Percentiles rank a stretch among this genome's conserved stretches.
These are phyloP conservation scores for Hyalella azteca DNA, from an alignment of 2,888 invertebrate genomes.

Conservation along the genomic window DNA sequence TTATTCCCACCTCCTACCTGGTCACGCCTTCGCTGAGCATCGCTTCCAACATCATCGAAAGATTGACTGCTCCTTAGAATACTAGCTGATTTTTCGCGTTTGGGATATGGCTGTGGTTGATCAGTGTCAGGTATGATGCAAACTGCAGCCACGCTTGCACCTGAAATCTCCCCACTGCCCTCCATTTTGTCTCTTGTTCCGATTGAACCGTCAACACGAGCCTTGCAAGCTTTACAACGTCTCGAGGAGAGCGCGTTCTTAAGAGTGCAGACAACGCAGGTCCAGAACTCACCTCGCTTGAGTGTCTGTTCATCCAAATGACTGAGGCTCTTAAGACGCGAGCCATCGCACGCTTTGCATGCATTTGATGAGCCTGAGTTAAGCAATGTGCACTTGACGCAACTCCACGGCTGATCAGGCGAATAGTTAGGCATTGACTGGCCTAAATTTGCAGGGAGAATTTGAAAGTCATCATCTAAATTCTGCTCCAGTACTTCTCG, in stretches of 20 bases:
- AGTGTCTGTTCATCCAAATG: constrained; percentile 54
- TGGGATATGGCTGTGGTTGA: neutral
- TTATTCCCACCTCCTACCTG: neutral
- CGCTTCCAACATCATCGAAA: constrained; percentile 23
- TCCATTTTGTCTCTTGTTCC: constrained; percentile 54
- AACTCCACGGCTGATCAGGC: constrained; percentile 56
- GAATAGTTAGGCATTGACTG: constrained; percentile 43
- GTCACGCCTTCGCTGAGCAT: neutral
- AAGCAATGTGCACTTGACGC: constrained; percentile 56
- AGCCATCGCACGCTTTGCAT: constrained; percentile 56
- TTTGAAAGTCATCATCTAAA: constrained; percentile 55
- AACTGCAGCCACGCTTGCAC: neutral
- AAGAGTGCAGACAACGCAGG: constrained; percentile 80
- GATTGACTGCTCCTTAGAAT: constrained; percentile 39
- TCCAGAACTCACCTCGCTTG: constrained; percentile 67
- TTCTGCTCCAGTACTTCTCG: constrained; percentile 52
- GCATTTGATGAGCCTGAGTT: constrained; percentile 54
- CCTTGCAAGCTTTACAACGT: constrained; percentile 60
- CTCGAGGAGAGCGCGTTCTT: constrained; percentile 59
- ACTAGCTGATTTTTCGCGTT: constrained; percentile 38
- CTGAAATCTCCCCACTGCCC: constrained; percentile 25
- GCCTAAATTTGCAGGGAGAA: constrained; percentile 49
- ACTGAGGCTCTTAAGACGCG: constrained; percentile 54
- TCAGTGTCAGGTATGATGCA: neutral
- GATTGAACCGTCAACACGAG: constrained; percentile 56